These are phyloP conservation scores for Lithobates pipiens DNA, from an alignment of 2,797 vertebrate genomes.

Conservation along the genomic window DNA sequence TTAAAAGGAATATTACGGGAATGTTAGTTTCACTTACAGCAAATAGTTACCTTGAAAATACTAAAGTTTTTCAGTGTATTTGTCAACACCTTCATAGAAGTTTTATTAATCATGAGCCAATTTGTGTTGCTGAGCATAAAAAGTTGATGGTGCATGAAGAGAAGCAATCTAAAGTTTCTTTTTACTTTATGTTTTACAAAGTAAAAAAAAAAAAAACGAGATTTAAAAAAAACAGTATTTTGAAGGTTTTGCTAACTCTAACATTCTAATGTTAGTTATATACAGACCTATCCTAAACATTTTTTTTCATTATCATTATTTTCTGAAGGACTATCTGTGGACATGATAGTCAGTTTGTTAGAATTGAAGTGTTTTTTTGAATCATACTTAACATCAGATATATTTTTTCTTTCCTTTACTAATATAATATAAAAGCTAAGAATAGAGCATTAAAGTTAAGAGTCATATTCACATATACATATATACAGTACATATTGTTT, in stretches of 20 bases:
- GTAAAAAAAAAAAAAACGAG: not conserved
- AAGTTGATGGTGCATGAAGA: constrained; percentile 18
- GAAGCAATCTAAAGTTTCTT: not conserved
- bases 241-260: not conserved
- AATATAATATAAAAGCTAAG: too few species aligned
- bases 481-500: too few species aligned
- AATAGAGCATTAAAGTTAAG: too few species aligned
- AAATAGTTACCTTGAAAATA: not conserved
- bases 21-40: not conserved
- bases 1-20: not conserved
- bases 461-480: too few species aligned
- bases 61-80: not conserved
- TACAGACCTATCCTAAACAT: too few species aligned
- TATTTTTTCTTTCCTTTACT: too few species aligned
- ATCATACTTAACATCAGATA: too few species aligned
- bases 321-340: too few species aligned
- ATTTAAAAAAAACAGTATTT: not conserved
- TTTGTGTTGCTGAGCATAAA: constrained; percentile 11
- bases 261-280: too few species aligned
- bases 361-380: too few species aligned
- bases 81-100: not conserved
- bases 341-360: too few species aligned
- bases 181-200: not conserved
- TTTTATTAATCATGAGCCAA: constrained; percentile 11
- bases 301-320: too few species aligned